Evolutionary conservation across 2,888 invertebrate species (phyloP), one percentile per base, ranked within the genome.

Genomic region (Melinopterus prodromus): DNA sequence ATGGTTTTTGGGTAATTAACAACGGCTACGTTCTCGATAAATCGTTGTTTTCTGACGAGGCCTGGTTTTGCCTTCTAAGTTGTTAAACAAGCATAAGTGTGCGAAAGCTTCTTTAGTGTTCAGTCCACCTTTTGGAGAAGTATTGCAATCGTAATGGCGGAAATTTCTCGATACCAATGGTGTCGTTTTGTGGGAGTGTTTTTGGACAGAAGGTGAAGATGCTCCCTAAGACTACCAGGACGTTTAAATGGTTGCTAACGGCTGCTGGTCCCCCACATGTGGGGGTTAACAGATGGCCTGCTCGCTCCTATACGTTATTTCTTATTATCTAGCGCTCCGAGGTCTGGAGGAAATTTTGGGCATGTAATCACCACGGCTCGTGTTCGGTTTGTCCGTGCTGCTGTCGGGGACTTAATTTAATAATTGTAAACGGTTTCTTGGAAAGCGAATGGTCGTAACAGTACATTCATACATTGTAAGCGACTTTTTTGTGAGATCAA

Each of bases 361-460:
- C 74, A 35, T 74, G 74, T 74, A 74, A 74, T 74, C 74, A 37
- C 37, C 35, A n/a, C 37, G 74, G 74, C 74, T 74, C 74, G 74
- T 74, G 74, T 74, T 74, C 74, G n/a, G 74, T 26, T 12, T 12
- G 53, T 53, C 53, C 53, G 53, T 53, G 53, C 12, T 26, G 26
- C 53, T 53, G 53, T 53, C 53, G 5, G 53, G 53, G 53, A 53
- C 53, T 53, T 53, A 53, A 53, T 53, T 53, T 53, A 53, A 53
- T 53, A 53, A 53, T 53, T 53, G 53, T 53, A 1, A 53, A 7
- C 53, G 9, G 53, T 53, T 53, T 53, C 53, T 53, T 7, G 53
- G 53, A 12, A 53, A 53, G 53, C 53, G 2, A 53, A 53, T 53
- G 53, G 53, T 53, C 53, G 53, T 53, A 53, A 53, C 53, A 53